Conservation (phyloP, 2,113 vertebrate genomes). For the Gymnocephalus cernua region DNA sequence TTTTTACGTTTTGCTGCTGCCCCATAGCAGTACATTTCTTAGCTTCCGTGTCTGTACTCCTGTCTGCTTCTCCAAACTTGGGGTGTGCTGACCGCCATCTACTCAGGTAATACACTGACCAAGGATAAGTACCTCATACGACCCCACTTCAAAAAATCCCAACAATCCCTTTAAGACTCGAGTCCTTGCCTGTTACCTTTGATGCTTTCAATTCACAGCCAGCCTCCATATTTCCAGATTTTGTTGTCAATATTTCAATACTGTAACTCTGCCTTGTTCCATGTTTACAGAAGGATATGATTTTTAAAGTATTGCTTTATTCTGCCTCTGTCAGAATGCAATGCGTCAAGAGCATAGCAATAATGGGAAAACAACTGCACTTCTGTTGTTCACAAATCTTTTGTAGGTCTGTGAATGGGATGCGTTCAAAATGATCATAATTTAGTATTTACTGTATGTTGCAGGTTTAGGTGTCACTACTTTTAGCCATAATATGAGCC, state of each 20-base stretch:
- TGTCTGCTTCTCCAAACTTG: no score
- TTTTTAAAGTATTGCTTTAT: neutral
- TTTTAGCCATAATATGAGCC: conserved; percentile 11
- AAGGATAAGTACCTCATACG: no score
- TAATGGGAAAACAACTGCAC: conserved; percentile 38
- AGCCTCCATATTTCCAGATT: conserved; percentile 19
- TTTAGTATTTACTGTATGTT: neutral
- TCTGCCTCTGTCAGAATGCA: conserved; percentile 32
- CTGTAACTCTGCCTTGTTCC: conserved; percentile 61
- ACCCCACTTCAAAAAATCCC: no score
- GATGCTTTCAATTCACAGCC: conserved; percentile 48
- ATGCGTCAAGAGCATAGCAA: conserved; percentile 56
- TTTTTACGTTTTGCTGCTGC: no score
- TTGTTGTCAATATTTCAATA: conserved; percentile 1
- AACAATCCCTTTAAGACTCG: neutral
- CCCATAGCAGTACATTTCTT: no score
- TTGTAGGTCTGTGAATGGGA: conserved; percentile 10
- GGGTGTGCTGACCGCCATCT: no score
- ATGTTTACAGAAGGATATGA: conserved; percentile 45
- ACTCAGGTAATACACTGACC: no score
- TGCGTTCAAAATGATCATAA: neutral
- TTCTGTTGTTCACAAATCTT: neutral
- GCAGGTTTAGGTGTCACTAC: conserved; percentile 14
- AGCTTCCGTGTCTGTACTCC: no score
- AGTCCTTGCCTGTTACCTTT: conserved; percentile 14